These are phyloP conservation scores for Catharus minimus DNA, from an alignment of 2,113 vertebrate genomes.

Conservation along the genomic window DNA sequence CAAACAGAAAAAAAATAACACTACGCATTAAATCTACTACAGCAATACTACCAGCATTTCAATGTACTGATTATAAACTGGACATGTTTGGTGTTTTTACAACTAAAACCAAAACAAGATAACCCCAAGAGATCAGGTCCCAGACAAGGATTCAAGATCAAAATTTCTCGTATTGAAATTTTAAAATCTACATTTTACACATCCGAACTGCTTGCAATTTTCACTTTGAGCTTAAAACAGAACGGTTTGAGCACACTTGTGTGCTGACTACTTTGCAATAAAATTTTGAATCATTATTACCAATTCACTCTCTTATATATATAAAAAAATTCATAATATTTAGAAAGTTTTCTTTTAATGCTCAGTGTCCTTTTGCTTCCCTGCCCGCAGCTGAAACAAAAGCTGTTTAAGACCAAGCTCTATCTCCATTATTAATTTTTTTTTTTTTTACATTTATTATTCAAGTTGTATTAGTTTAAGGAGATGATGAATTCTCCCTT, in stretches of 20 bases:
- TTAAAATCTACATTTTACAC: constrained; percentile 60
- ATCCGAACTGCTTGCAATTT: constrained; percentile 62
- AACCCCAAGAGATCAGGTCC: constrained; percentile 76
- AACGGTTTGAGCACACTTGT: constrained; percentile 57
- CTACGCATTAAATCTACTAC: constrained; percentile 78
- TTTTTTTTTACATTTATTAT: constrained; percentile 53
- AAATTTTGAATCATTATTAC: constrained; percentile 77
- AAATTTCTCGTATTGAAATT: constrained; percentile 63
- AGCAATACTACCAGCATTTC: constrained; percentile 91
- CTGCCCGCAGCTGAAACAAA: constrained; percentile 83
- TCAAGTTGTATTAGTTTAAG: constrained; percentile 50
- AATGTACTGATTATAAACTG: constrained; percentile 83
- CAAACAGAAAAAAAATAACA: constrained; percentile 67
- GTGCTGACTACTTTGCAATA: constrained; percentile 70
- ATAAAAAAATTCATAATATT: constrained; percentile 64
- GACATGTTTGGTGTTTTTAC: constrained; percentile 85
- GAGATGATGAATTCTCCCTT: constrained; percentile 38
- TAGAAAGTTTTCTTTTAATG: constrained; percentile 68
- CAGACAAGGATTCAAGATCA: constrained; percentile 82
- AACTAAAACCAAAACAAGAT: constrained; percentile 73
- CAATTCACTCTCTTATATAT: constrained; percentile 72
- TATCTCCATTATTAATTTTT: constrained; percentile 11
- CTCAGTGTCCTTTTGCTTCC: constrained; percentile 78
- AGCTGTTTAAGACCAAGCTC: constrained; percentile 74
- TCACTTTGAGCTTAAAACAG: constrained; percentile 67